phyloP scores from a whole-genome alignment of 1,140 invertebrate species.

The Aphaenogaster rudis region DNA sequence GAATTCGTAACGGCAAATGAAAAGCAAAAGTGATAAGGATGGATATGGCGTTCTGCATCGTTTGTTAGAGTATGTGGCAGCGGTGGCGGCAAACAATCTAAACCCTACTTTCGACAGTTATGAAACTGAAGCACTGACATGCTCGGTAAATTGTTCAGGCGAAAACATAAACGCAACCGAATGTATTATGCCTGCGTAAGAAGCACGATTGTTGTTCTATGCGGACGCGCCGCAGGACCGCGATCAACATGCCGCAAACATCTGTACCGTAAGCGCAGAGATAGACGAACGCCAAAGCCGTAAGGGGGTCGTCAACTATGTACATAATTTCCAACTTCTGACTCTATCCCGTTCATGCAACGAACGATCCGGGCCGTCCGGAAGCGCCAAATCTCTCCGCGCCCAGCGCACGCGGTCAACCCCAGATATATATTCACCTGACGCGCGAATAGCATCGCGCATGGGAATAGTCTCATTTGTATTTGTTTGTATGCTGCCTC shows the following conservation, averaged over 20 bases:
- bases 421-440: slow-evolving; percentile 18
- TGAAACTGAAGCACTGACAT: slow-evolving; percentile 2
- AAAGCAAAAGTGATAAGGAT: slow-evolving; percentile 16
- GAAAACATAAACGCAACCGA: slow-evolving; percentile 46
- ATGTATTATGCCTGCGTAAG: slow-evolving; percentile 57
- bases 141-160: slow-evolving; percentile 23
- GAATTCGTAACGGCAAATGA: background rate
- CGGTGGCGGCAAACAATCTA: slow-evolving; percentile 3
- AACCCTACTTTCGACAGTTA: slow-evolving; percentile 36
- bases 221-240: slow-evolving; percentile 13
- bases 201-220: slow-evolving; percentile 17
- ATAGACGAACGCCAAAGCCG: slow-evolving; percentile 67
- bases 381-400: slow-evolving; percentile 34
- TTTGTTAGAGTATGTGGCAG: background rate
- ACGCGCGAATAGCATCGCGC: slow-evolving; percentile 35
- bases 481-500: slow-evolving; percentile 34
- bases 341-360: slow-evolving; percentile 44
- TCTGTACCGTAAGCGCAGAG: slow-evolving; percentile 45
- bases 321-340: slow-evolving; percentile 67
- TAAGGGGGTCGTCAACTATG: slow-evolving; percentile 66
- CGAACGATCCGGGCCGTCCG: slow-evolving; percentile 42
- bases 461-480: slow-evolving; percentile 60
- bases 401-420: slow-evolving; percentile 18
- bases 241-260: slow-evolving; percentile 61
- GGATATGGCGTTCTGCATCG: background rate